Evolutionary conservation across 2,113 vertebrate genomes (phyloP).

Genomic region (Syngnathus scovelli): DNA sequence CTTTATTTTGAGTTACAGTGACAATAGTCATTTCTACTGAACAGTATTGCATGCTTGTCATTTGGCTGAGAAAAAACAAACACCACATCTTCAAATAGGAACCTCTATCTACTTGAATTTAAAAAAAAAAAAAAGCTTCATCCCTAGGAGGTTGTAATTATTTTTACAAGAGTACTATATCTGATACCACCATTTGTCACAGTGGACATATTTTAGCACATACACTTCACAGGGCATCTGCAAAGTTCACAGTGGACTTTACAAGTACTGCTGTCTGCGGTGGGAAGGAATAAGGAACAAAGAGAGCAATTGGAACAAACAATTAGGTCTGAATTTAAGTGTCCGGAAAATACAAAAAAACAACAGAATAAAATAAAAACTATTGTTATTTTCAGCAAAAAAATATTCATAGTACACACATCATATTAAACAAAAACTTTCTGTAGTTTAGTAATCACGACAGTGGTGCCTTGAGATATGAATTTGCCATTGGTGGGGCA

Average conservation of each 20-base stretch:
- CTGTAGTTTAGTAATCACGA: not conserved
- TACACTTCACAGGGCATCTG: not conserved
- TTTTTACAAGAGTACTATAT: not conserved
- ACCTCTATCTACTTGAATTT: not conserved
- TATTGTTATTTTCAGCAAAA: not conserved
- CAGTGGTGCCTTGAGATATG: not conserved
- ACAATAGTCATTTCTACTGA: too few species aligned
- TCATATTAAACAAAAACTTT: not conserved
- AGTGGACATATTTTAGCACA: not conserved
- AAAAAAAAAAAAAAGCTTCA: not conserved
- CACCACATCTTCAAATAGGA: not conserved
- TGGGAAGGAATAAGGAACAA: not conserved
- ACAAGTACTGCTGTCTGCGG: not conserved
- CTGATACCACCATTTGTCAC: not conserved
- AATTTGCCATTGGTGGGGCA: not conserved
- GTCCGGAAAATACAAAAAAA: not conserved
- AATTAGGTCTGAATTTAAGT: too few species aligned
- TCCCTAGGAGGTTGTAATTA: not conserved
- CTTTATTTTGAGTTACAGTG: not conserved
- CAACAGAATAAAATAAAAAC: not conserved
- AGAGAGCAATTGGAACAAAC: not conserved
- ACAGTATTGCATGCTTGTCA: too few species aligned
- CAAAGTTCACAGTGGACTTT: not conserved
- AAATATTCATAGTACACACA: not conserved
- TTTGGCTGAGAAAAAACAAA: not conserved